A percentile compares a stretch with the other conserved stretches of the same genome.
Conservation (phyloP, 2,113 vertebrate species). For the Chauna torquata region DNA sequence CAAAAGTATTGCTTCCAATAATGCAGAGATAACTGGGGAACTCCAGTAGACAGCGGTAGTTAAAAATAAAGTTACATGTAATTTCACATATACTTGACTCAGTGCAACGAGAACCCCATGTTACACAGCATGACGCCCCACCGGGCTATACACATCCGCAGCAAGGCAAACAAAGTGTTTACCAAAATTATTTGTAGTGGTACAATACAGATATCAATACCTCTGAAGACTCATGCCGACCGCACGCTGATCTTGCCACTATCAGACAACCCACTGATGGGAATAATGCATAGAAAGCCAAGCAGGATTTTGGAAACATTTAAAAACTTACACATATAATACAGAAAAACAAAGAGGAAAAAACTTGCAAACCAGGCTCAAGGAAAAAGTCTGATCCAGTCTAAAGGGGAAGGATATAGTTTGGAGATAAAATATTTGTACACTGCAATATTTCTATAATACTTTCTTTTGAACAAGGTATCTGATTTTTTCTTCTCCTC, state of each 20-base stretch:
- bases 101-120: neutral
- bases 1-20: neutral
- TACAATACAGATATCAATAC: accelerated
- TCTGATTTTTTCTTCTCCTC: neutral
- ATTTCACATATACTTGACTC: neutral
- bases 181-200: neutral
- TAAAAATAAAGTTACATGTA: neutral
- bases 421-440: neutral
- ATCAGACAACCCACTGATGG: neutral
- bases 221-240: neutral
- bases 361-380: neutral
- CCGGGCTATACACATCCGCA: neutral
- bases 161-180: neutral
- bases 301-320: neutral
- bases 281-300: neutral
- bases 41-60: neutral
- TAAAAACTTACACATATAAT: neutral
- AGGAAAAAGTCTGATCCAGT: neutral
- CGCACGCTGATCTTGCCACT: neutral
- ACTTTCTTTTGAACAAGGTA: neutral
- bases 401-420: neutral
- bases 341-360: neutral
- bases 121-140: neutral
- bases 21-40: neutral
- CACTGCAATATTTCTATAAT: neutral